Conservation (phyloP, 1,140 invertebrate species). For the Heliothis subflexa region DNA sequence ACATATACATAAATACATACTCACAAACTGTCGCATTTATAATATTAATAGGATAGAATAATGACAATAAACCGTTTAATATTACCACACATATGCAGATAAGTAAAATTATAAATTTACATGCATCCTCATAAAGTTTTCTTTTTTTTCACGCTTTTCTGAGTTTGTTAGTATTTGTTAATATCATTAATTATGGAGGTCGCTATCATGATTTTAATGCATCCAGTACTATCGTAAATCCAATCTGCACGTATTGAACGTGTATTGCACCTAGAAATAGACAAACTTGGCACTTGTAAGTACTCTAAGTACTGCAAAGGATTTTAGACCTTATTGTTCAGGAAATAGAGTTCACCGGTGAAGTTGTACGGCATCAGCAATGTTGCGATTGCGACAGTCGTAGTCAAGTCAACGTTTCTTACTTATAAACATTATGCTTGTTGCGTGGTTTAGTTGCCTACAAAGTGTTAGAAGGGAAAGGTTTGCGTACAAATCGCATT, state of each 20-base stretch:
- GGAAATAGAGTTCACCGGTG: slow-evolving; percentile 50
- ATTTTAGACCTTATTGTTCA: slow-evolving; percentile 55
- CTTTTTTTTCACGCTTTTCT: slow-evolving; percentile 53
- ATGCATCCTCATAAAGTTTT: not conserved
- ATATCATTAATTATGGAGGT: slow-evolving; percentile 47
- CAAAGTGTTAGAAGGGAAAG: slow-evolving; percentile 77
- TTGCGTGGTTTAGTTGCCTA: slow-evolving; percentile 78
- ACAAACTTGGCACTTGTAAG: slow-evolving; percentile 54
- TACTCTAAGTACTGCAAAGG: slow-evolving; percentile 21
- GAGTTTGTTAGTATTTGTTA: slow-evolving; percentile 37
- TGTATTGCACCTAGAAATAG: slow-evolving; percentile 67
- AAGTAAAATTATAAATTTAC: not conserved
- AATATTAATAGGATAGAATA: too few relatives aligned
- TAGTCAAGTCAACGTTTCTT: slow-evolving; percentile 76
- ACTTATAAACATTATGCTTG: slow-evolving; percentile 82
- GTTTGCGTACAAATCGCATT: slow-evolving; percentile 56
- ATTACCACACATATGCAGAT: too few relatives aligned
- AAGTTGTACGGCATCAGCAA: slow-evolving; percentile 43
- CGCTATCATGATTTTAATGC: slow-evolving; percentile 33
- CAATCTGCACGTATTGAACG: slow-evolving; percentile 52
- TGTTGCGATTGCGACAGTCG: slow-evolving; percentile 79
- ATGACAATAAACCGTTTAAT: too few relatives aligned
- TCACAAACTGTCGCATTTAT: too few relatives aligned
- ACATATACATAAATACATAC: too few relatives aligned
- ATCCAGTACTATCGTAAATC: slow-evolving; percentile 35